Evolutionary conservation across 2,113 vertebrate genomes (phyloP).

Genomic region (Crotalus horridus): DNA sequence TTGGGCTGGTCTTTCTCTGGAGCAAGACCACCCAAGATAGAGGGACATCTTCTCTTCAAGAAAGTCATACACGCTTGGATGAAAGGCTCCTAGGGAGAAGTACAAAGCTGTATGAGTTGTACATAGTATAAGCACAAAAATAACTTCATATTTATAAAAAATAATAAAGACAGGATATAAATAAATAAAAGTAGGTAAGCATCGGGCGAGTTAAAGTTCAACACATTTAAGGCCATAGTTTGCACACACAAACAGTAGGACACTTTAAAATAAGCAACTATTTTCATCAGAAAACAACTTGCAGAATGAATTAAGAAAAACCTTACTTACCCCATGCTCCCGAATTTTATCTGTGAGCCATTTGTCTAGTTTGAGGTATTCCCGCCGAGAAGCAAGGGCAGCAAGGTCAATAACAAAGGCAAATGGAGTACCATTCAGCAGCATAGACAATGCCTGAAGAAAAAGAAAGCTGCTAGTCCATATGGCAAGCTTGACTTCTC

Average conservation of each 20-base stretch:
- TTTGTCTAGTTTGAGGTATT: constrained; percentile 99
- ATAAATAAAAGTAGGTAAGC: neutral
- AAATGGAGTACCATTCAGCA: constrained; percentile 99
- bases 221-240: constrained; percentile 17
- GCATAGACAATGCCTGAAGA: constrained; percentile 95
- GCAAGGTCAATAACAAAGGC: constrained; percentile 99
- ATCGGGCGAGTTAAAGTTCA: constrained; percentile 35
- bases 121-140: neutral
- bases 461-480: constrained; percentile 58
- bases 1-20: constrained; percentile 99
- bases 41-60: constrained; percentile 96
- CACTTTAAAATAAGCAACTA: constrained; percentile 24
- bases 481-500: constrained; percentile 27
- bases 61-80: constrained; percentile 99
- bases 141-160: neutral
- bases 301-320: constrained; percentile 55
- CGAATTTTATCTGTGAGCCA: constrained; percentile 99
- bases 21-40: constrained; percentile 94
- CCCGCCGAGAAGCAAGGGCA: constrained; percentile 99
- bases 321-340: constrained; percentile 90
- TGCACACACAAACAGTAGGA: constrained; percentile 15
- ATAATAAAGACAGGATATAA: neutral
- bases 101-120: constrained; percentile 12
- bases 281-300: constrained; percentile 32
- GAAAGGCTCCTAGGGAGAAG: constrained; percentile 85